Conservation (phyloP, 2,797 vertebrate species). For the Heliangelus exortis region DNA sequence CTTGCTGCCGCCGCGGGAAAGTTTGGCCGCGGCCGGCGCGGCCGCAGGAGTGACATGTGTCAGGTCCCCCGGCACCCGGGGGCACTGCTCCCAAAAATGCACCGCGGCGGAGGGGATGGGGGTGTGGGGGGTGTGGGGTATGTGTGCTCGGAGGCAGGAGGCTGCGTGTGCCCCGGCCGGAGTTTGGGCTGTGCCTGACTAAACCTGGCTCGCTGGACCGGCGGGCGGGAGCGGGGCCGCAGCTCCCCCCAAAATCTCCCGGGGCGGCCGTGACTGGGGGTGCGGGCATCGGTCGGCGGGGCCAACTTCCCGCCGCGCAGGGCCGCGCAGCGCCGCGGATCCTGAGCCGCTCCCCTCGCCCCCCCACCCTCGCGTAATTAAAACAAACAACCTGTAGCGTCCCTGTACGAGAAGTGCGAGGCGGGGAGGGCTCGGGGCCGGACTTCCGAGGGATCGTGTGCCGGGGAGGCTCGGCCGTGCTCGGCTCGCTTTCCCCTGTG, state of each 20-base stretch:
- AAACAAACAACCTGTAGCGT: slow-evolving; percentile 66
- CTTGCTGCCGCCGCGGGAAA: slow-evolving; percentile 59
- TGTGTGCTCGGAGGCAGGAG: background rate
- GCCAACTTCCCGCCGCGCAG: background rate
- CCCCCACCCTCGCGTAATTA: background rate
- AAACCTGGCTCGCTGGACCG: background rate
- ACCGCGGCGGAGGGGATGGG: background rate
- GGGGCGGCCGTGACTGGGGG: background rate
- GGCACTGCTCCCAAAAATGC: background rate
- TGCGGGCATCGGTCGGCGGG: background rate
- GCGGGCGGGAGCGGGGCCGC: background rate
- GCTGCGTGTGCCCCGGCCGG: background rate
- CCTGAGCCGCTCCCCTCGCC: background rate
- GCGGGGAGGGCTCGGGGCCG: background rate
- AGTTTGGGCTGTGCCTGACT: background rate
- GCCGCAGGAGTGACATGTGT: slow-evolving; percentile 67
- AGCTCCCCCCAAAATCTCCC: background rate
- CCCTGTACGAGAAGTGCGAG: background rate
- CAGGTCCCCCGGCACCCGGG: slow-evolving; percentile 40
- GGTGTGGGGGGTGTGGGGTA: too few species aligned
- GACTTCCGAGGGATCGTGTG: background rate
- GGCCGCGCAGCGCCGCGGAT: background rate
- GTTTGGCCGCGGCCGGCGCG: slow-evolving; percentile 45
- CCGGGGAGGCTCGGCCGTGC: background rate
- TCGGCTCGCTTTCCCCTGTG: too few species aligned